Percentiles rank a stretch among this genome's conserved stretches.
These are phyloP conservation scores for Pseudois nayaur DNA, from an alignment of 2,113 vertebrate species.

Conservation along the genomic window DNA sequence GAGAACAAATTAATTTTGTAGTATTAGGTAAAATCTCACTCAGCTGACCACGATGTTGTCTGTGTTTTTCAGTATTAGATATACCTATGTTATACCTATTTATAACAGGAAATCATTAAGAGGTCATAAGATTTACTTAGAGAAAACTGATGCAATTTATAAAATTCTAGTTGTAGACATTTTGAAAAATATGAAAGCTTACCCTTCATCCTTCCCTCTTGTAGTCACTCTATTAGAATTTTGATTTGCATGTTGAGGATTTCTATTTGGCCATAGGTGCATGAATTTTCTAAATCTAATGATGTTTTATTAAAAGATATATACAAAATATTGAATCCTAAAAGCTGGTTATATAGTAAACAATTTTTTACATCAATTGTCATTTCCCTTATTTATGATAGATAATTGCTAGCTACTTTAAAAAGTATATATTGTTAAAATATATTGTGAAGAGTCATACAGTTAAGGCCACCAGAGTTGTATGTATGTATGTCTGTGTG, in stretches of 20 bases:
- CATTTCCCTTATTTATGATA: not conserved
- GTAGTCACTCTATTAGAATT: not conserved
- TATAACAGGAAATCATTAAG: not conserved
- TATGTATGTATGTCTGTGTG: accelerated
- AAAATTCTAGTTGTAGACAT: not conserved
- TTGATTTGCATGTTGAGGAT: not conserved
- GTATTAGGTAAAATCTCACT: not conserved
- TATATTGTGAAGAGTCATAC: not conserved
- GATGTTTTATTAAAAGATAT: not conserved
- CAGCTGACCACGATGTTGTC: not conserved
- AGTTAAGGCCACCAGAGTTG: not conserved
- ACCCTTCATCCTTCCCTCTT: not conserved
- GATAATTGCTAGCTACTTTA: not conserved
- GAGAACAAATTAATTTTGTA: not conserved
- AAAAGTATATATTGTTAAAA: not conserved
- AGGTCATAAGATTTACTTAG: not conserved
- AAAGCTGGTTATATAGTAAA: not conserved
- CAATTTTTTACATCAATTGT: not conserved
- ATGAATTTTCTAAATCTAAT: not conserved
- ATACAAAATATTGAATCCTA: not conserved
- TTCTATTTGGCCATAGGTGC: not conserved
- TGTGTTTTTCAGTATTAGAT: not conserved
- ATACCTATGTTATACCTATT: not conserved
- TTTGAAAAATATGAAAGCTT: not conserved
- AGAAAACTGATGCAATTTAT: not conserved